Evolutionary conservation across 2,797 vertebrate genomes (phyloP).

Genomic region (Helarctos malayanus): DNA sequence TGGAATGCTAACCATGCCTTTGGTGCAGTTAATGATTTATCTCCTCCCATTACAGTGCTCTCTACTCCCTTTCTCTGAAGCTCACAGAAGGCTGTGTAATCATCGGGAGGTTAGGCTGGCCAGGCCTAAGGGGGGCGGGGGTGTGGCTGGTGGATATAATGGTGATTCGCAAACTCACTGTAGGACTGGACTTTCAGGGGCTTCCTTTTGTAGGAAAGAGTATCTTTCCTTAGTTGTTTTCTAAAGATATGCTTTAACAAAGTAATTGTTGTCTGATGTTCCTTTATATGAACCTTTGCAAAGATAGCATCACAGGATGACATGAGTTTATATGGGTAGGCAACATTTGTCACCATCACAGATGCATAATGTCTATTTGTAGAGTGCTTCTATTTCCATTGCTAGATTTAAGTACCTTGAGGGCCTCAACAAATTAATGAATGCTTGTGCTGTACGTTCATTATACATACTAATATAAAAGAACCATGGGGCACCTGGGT

Average conservation of each 20-base stretch:
- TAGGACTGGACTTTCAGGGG: background rate
- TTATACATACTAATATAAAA: background rate
- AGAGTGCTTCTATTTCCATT: background rate
- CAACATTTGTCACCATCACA: background rate
- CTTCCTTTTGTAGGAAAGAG: background rate
- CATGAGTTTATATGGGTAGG: background rate
- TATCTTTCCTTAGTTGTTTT: constrained; percentile 8
- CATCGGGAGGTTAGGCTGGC: background rate
- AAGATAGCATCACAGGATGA: background rate
- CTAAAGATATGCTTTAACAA: constrained; percentile 1
- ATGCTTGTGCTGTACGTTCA: background rate
- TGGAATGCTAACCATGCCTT: constrained; percentile 70
- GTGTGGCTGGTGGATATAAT: background rate
- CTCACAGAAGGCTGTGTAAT: background rate
- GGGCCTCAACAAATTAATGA: background rate
- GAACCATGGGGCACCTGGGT: background rate
- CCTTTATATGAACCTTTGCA: background rate
- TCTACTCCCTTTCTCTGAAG: background rate
- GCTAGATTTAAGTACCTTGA: background rate
- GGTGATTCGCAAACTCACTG: background rate
- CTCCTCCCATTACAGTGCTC: background rate
- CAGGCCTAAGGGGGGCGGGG: background rate
- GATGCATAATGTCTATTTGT: background rate
- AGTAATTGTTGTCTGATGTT: background rate
- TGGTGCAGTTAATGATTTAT: constrained; percentile 80